Percentiles rank a stretch among this genome's conserved stretches.
Evolutionary conservation across 2,888 invertebrate genomes (phyloP).

Genomic region (Apoda limacodes): DNA sequence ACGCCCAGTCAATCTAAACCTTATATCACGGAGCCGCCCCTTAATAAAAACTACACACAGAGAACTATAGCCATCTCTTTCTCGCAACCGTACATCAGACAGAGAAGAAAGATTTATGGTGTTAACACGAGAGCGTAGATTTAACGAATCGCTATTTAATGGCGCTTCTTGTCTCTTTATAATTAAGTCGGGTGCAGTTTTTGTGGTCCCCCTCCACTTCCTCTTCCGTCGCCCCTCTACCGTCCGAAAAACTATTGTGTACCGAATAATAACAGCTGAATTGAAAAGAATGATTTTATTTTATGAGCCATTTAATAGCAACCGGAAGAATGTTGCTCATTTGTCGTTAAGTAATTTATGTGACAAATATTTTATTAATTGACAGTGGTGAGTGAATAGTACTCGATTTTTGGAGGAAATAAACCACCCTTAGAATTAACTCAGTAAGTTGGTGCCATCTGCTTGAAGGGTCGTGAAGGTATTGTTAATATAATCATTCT

Average conservation of each 20-base stretch:
- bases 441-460: slow-evolving; percentile 24
- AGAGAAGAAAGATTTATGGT: slow-evolving; percentile 39
- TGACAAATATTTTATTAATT: slow-evolving; percentile 64
- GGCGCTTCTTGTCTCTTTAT: slow-evolving; percentile 70
- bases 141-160: slow-evolving; percentile 70
- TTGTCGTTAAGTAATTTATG: slow-evolving; percentile 48
- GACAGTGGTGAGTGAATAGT: slow-evolving; percentile 31
- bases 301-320: slow-evolving; percentile 30
- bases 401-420: slow-evolving; percentile 41
- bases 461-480: slow-evolving; percentile 9
- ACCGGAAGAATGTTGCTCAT: slow-evolving; percentile 39
- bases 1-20: slow-evolving; percentile 69
- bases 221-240: slow-evolving; percentile 18
- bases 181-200: slow-evolving; percentile 70
- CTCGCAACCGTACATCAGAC: slow-evolving; percentile 21
- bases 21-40: slow-evolving; percentile 74
- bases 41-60: slow-evolving; percentile 73
- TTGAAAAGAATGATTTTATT: slow-evolving; percentile 35
- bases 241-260: slow-evolving; percentile 45
- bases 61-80: slow-evolving; percentile 32
- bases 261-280: slow-evolving; percentile 34
- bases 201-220: slow-evolving; percentile 43
- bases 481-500: no score
- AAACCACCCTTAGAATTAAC: slow-evolving; percentile 47
- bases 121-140: slow-evolving; percentile 66